Evolutionary conservation across 2,888 invertebrate genomes (phyloP), one percentile per base, ranked within the genome.

Genomic region (Cyclophora punctaria): DNA sequence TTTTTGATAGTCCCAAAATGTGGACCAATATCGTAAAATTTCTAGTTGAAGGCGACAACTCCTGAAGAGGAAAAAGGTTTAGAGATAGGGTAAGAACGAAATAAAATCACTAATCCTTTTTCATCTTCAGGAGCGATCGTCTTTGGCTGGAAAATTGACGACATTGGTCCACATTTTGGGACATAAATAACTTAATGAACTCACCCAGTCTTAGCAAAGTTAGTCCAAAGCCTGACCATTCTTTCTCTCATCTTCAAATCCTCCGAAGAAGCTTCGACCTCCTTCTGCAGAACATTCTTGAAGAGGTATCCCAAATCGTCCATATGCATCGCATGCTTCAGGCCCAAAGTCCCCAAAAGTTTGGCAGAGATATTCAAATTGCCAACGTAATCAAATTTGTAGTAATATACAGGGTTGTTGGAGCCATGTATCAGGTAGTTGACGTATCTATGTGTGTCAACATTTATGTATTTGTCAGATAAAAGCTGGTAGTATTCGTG

Each of bases 161-260:
- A 20, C 20, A 20, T 20, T 20, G 20, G 20, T 20, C 20, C 20
- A 20, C 20, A 20, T 20, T 1, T 20, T 2, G 20, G 20, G 20
- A 20, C 20, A 20, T 20, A n/a, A n/a, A n/a, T n/a, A n/a, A 20
- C 2, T 20, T 1, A 35, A 52, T 55, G 41, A 34, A 69, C 86
- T 82, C 58, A 89, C 89, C 89, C 86, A 58, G 72, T 65, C 66
- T 88, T 89, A 34, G 87, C 85, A 48, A 89, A 89, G 66, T 89
- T 89, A 3, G 87, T 86, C 85, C 88, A 87, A 2, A 89, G 65
- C 41, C 79, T 63, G 34, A 88, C 53, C 76, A 88, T 78, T 46
- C 80, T 65, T 60, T 88, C 88, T 62, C 86, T 78, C 71, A 77
- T 79, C 59, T 80, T 81, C 4, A 77, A 7, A 66, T 88, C 88